These are phyloP conservation scores for Ophiodon elongatus DNA, from an alignment of 2,113 vertebrate genomes.

Conservation along the genomic window DNA sequence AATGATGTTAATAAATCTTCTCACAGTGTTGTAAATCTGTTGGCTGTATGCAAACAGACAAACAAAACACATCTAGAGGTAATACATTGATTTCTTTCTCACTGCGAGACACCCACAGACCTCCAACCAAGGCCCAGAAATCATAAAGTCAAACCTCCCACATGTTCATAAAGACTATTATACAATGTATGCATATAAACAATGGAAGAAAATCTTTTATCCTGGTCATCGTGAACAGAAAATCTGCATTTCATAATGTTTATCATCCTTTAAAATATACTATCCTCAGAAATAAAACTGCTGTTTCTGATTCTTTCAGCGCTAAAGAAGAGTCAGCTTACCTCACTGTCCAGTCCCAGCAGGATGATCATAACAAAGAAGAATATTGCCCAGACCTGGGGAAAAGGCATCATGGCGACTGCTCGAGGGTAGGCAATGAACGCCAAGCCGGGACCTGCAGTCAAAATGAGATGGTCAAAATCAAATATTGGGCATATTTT, in stretches of 20 bases:
- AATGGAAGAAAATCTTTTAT: not conserved
- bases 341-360: conserved; percentile 86
- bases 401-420: conserved; percentile 86
- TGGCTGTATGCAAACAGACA: not conserved
- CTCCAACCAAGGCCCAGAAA: not conserved
- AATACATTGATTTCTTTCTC: not conserved
- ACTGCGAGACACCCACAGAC: not conserved
- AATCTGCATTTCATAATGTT: not conserved
- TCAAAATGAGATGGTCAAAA: not conserved
- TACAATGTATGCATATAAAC: not conserved
- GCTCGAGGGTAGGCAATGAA: conserved; percentile 87
- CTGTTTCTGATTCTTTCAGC: not conserved
- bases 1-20: not conserved
- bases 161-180: not conserved
- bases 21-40: not conserved
- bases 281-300: not conserved
- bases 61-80: not conserved
- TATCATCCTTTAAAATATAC: not conserved
- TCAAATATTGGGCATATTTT: not conserved
- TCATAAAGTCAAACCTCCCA: not conserved
- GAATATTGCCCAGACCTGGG: conserved; percentile 85
- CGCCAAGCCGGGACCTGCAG: conserved; percentile 84
- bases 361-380: conserved; percentile 88
- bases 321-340: conserved; percentile 34
- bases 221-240: not conserved